phyloP scores from a whole-genome alignment of 2,888 invertebrate species.

The Limnephilus auricula region DNA sequence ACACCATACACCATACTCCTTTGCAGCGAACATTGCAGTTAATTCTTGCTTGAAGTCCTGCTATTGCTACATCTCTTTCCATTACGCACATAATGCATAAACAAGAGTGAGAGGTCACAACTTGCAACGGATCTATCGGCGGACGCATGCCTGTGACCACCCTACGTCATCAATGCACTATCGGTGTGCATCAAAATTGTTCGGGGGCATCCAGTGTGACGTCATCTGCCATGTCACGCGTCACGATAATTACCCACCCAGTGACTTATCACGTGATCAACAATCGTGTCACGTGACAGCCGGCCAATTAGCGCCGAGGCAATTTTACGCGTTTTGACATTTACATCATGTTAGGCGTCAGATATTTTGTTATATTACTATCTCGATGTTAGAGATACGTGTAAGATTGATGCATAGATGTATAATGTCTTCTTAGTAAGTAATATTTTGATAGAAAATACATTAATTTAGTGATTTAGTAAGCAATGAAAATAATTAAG shows the following conservation, averaged over 20 bases:
- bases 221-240: constrained; percentile 36
- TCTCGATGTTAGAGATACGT: not conserved
- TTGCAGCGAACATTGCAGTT: too few species aligned
- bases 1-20: too few species aligned
- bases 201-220: not conserved
- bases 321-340: constrained; percentile 9
- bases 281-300: constrained; percentile 9
- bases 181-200: constrained; percentile 7
- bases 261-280: constrained; percentile 6
- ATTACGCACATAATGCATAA: not conserved
- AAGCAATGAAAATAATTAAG: not conserved
- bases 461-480: not conserved
- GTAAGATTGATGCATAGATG: not conserved
- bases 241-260: not conserved
- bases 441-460: not conserved
- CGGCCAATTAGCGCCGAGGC: not conserved
- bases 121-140: not conserved
- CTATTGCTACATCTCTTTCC: not conserved
- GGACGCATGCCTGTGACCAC: not conserved
- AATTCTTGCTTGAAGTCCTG: too few species aligned
- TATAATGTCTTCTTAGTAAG: not conserved
- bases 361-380: not conserved
- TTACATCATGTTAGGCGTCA: not conserved
- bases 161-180: not conserved
- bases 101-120: not conserved